Base-by-base conservation (phyloP, 1,140 invertebrate genomes). In the Polypedilum pembai region DNA sequence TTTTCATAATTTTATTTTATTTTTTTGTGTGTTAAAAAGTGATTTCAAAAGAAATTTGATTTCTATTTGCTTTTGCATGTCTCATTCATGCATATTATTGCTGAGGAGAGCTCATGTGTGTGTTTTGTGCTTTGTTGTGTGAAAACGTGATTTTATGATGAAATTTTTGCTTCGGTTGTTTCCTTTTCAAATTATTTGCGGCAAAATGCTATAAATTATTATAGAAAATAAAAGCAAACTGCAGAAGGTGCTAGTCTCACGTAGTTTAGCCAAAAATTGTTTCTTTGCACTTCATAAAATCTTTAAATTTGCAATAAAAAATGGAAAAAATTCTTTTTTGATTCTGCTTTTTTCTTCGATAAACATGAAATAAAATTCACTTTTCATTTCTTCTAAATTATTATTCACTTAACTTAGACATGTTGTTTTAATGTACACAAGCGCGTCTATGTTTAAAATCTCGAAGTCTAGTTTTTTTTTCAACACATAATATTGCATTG, bases 31-130 rank as follows among this genome's bases (percentile, higher is more conserved):
- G 24, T 33, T 33, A 33, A 33, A 33, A 33, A 33, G 24, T 33
- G 24, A 33, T 33, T 33, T 33, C 24, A 33, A 33, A 33, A 33
- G 24, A 33, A 33, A 33, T 33, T 15, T 56, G 45, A 56, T 56
- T 56, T 56, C 45, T 56, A 56, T 56, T 56, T 56, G n/a, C 45
- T 56, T 56, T 56, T 56, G 45, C 45, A 56, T 56, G 45, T n/a
- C 45, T 56, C 45, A 56, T n/a, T 56, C 4, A 56, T 12, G 45
- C 12, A 45, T 8, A 12, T 45, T 5, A 41, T 45, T 45, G 8
- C 8, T 45, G 41, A 45, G 8, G 2, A 8, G 41, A n/a, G n/a
- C n/a, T n/a, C n/a, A n/a, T n/a, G n/a, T n/a, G n/a, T n/a, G 8
- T 45, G 41, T n/a, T 8, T 45, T 45, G 41, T 45, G 41, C 41